Evolutionary conservation across 1,140 invertebrate species (phyloP).

Genomic region (Procambarus clarkii): DNA sequence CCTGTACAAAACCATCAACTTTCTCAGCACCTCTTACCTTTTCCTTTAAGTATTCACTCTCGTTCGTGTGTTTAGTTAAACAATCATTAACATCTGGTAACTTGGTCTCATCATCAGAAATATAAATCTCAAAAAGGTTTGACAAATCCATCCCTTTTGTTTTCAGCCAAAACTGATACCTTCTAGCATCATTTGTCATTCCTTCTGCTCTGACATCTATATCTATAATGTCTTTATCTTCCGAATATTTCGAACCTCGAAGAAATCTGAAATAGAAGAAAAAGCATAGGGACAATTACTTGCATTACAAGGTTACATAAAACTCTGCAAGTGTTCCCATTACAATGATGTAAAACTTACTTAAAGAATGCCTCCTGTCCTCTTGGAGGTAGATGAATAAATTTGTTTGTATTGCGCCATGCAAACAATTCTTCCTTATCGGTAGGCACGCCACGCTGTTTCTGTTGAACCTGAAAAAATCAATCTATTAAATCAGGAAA

Average conservation of each 20-base stretch:
- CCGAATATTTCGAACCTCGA: background rate
- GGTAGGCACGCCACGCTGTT: background rate
- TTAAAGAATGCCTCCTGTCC: conserved; percentile 18
- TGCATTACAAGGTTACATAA: background rate
- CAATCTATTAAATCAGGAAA: background rate
- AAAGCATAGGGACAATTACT: background rate
- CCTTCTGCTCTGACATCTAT: conserved; percentile 1
- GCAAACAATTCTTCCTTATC: background rate
- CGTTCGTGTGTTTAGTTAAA: background rate
- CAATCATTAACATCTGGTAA: background rate
- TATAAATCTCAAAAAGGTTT: background rate
- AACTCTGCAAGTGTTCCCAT: background rate
- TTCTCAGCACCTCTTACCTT: background rate
- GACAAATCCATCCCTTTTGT: background rate
- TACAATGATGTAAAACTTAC: background rate
- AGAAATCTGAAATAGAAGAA: conserved; percentile 1
- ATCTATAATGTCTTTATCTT: conserved; percentile 16
- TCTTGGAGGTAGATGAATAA: background rate
- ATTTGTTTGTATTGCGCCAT: background rate
- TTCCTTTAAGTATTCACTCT: background rate
- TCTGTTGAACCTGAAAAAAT: background rate
- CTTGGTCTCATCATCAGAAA: background rate
- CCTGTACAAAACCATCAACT: background rate
- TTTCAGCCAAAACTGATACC: conserved; percentile 32
- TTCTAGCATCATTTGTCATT: background rate